phyloP scores from a whole-genome alignment of 2,888 invertebrate species.

The Rotaria magnacalcarata region DNA sequence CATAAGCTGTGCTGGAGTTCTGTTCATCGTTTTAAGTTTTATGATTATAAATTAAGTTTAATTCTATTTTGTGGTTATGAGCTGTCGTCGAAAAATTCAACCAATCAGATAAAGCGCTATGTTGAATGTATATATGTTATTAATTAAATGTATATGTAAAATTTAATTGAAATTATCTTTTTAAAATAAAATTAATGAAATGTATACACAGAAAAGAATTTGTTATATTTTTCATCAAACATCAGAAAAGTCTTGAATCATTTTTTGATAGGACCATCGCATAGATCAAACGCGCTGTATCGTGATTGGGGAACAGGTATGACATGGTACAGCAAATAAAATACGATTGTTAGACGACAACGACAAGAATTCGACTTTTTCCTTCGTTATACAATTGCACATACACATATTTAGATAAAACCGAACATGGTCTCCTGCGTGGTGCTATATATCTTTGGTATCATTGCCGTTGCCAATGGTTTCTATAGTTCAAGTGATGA shows the following conservation, averaged over 20 bases:
- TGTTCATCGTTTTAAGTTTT: not conserved
- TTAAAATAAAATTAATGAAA: not conserved
- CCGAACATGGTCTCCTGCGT: not conserved
- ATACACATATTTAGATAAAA: not conserved
- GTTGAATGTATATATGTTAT: not conserved
- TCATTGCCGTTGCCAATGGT: not conserved
- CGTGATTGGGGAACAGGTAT: not conserved
- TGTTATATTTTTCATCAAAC: not conserved
- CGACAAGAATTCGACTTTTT: not conserved
- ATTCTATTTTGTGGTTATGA: not conserved
- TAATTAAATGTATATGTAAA: not conserved
- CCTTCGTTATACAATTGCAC: not conserved
- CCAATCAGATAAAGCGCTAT: not conserved
- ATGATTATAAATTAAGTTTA: too few relatives aligned
- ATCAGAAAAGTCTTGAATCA: not conserved
- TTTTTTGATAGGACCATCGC: not conserved
- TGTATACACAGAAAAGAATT: not conserved
- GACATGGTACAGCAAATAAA: not conserved
- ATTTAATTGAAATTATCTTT: not conserved
- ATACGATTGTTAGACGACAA: not conserved
- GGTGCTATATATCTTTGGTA: not conserved
- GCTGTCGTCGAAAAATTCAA: not conserved
- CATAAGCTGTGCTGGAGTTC: not conserved
- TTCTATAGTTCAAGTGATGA: conserved; percentile 43
- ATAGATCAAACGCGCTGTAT: conserved; percentile 10